Evolutionary conservation across 2,797 vertebrate genomes (phyloP).

Genomic region (Eulemur coronatus): DNA sequence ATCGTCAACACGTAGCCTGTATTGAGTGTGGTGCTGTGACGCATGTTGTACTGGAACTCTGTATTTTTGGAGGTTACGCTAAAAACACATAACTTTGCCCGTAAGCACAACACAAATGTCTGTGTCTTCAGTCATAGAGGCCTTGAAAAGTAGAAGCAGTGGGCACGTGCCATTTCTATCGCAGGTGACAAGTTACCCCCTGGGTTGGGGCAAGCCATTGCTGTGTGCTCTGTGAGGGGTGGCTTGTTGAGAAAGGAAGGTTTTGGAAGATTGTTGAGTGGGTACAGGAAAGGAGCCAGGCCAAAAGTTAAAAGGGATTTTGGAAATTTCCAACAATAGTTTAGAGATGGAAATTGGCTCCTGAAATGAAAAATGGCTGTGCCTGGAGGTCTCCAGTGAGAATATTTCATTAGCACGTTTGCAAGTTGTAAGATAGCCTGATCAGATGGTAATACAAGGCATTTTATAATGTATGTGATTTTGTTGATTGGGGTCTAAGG

Average conservation of each 20-base stretch:
- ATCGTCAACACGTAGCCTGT: background rate
- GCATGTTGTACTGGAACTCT: background rate
- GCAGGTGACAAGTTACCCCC: background rate
- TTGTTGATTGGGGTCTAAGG: background rate
- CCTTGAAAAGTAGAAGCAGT: background rate
- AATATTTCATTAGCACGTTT: background rate
- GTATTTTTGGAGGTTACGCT: background rate
- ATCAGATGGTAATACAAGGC: background rate
- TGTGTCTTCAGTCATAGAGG: background rate
- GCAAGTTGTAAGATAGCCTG: background rate
- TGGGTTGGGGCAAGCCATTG: background rate
- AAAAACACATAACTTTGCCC: background rate
- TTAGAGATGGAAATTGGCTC: background rate
- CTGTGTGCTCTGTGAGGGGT: background rate
- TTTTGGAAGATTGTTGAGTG: background rate
- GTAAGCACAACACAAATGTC: background rate
- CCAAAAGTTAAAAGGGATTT: background rate
- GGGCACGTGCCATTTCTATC: rapidly evolving
- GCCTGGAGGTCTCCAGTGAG: background rate
- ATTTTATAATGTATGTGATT: background rate
- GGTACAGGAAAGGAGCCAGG: background rate
- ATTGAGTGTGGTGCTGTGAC: background rate
- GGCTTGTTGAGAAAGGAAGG: background rate
- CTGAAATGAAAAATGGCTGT: background rate
- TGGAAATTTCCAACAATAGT: background rate